A percentile compares a stretch with the other conserved stretches of the same genome.
Conservation (phyloP, 2,797 vertebrate species). For the Sternarchorhynchus goeldii region DNA sequence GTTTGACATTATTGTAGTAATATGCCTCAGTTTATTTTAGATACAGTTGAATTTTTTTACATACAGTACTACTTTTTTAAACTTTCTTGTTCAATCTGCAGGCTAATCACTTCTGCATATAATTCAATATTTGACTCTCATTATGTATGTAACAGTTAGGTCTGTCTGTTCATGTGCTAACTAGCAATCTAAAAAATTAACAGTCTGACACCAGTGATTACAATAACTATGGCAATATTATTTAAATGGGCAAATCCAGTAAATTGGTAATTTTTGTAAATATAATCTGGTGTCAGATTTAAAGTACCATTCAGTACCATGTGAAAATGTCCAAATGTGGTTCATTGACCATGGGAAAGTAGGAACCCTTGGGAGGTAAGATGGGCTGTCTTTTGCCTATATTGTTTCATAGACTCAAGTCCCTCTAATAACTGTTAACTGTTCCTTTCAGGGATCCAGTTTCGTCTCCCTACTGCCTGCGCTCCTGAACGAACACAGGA, state of each 20-base stretch:
- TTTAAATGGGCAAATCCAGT: neutral
- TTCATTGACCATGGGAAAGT: slow-evolving; percentile 24
- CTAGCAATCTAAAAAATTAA: neutral
- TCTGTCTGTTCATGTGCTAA: slow-evolving; percentile 18
- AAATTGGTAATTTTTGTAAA: neutral
- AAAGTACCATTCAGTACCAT: slow-evolving; percentile 4
- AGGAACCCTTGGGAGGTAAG: slow-evolving; percentile 19
- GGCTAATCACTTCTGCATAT: slow-evolving; percentile 6
- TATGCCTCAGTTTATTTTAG: neutral
- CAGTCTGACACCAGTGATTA: slow-evolving; percentile 35
- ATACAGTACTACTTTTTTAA: neutral
- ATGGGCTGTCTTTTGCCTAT: slow-evolving; percentile 24
- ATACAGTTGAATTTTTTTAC: neutral
- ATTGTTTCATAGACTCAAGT: slow-evolving; percentile 9
- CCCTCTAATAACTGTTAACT: slow-evolving; percentile 67
- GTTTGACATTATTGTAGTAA: neutral
- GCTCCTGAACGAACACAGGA: slow-evolving; percentile 77
- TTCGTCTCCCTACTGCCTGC: slow-evolving; percentile 82
- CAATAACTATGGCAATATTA: neutral
- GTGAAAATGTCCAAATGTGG: slow-evolving; percentile 24
- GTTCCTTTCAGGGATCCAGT: slow-evolving; percentile 82
- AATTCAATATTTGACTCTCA: slow-evolving; percentile 9
- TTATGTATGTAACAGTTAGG: slow-evolving; percentile 12
- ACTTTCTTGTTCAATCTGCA: neutral
- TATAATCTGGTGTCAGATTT: slow-evolving; percentile 27